Conservation (phyloP, 92 coral and sea anemone species). For the Chrysogorgia sp. region DNA sequence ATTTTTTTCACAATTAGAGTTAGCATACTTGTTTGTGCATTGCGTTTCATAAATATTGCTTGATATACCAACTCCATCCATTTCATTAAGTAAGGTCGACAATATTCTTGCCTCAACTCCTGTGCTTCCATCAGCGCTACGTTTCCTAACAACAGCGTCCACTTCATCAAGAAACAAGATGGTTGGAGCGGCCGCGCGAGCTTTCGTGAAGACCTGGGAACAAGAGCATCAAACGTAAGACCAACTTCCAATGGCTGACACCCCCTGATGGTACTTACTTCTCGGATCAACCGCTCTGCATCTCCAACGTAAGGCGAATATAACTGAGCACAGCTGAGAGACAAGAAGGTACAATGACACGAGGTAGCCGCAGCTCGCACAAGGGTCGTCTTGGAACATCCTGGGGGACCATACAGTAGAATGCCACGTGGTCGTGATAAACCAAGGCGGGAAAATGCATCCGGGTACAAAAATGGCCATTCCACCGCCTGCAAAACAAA, state of each 20-base stretch:
- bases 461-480: slow-evolving; percentile 92
- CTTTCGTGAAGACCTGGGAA: slow-evolving; percentile 83
- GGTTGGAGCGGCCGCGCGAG: slow-evolving; percentile 91
- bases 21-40: slow-evolving; percentile 1
- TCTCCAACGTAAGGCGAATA: slow-evolving; percentile 96
- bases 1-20: no score
- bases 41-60: slow-evolving; percentile 76
- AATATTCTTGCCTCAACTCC: slow-evolving; percentile 77
- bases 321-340: slow-evolving; percentile 98
- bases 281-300: slow-evolving; percentile 85
- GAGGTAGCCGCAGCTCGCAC: slow-evolving; percentile 92
- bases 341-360: slow-evolving; percentile 84
- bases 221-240: not conserved
- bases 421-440: slow-evolving; percentile 87
- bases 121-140: slow-evolving; percentile 64
- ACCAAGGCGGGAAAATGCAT: slow-evolving; percentile 86
- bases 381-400: slow-evolving; percentile 93
- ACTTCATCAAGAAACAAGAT: slow-evolving; percentile 90
- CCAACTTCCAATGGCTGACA: not conserved
- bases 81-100: slow-evolving; percentile 92
- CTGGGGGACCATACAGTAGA: slow-evolving; percentile 96
- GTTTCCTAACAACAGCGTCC: slow-evolving; percentile 85
- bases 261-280: slow-evolving; percentile 53
- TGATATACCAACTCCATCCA: slow-evolving; percentile 96
- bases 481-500: slow-evolving; percentile 77